These are phyloP conservation scores for Pelobates cultripes DNA, from an alignment of 2,797 vertebrate species.

Conservation along the genomic window DNA sequence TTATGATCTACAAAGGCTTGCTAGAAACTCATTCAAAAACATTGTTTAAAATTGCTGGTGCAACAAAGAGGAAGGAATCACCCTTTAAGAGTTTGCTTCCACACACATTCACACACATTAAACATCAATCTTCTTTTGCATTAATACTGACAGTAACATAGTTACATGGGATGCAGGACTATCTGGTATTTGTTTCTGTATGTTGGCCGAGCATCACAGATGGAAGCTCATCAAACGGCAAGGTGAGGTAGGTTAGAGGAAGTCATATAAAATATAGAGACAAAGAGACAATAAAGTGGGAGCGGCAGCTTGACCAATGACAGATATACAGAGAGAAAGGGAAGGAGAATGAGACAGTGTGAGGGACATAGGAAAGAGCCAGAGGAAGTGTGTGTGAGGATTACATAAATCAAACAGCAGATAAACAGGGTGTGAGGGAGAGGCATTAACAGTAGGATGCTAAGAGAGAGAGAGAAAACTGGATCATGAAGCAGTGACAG, in stretches of 20 bases:
- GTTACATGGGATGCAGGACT: background rate
- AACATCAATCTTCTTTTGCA: too few species aligned
- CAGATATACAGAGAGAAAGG: slow-evolving; percentile 47
- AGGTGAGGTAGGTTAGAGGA: slow-evolving; percentile 32
- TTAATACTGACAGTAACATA: too few species aligned
- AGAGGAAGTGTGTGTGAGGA: slow-evolving; percentile 46
- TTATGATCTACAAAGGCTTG: too few species aligned
- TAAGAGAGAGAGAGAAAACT: slow-evolving; percentile 6
- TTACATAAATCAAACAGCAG: slow-evolving; percentile 43
- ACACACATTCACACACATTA: too few species aligned
- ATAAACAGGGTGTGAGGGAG: slow-evolving; percentile 36
- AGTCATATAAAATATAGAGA: slow-evolving; percentile 19
- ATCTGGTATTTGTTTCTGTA: background rate
- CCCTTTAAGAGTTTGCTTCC: too few species aligned
- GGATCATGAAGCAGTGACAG: slow-evolving; percentile 23
- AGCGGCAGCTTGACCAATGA: slow-evolving; percentile 31
- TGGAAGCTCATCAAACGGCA: slow-evolving; percentile 22
- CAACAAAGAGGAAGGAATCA: too few species aligned
- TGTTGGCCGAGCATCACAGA: slow-evolving; percentile 26
- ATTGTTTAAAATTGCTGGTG: too few species aligned
- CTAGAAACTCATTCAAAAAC: too few species aligned
- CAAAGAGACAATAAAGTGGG: slow-evolving; percentile 30
- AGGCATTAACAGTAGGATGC: slow-evolving; percentile 26
- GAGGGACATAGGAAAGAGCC: slow-evolving; percentile 37
- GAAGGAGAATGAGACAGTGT: slow-evolving; percentile 45